Base-by-base conservation (phyloP, 2,113 vertebrate species). In the Apteryx owenii region DNA sequence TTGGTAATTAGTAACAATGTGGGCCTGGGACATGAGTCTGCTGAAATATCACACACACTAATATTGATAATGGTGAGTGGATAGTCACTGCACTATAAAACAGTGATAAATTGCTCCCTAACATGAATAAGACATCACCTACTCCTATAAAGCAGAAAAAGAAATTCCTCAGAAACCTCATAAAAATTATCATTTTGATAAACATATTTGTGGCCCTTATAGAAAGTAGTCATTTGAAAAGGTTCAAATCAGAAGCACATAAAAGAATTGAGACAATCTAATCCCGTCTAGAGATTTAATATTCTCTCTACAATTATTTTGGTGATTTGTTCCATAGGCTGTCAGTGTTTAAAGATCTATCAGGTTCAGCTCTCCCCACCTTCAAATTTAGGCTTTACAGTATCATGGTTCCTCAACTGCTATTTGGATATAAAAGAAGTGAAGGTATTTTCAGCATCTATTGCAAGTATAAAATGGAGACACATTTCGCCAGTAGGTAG, bases 1-100 rank as follows among this genome's bases (percentile, higher is more conserved):
- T 44, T 70, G 50, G 46, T 66, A 95, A 65, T 85, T 80, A 85
- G 13, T 23, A 60, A 86, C 46, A 73, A 80, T 87, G 72, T 3
- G 5, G 5, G 17, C 28, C 22, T 73, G 2, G 42, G 88, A 83
- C 26, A 42, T 51, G 14, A 22, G 66, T 88, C 77, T 66, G 64
- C 33, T 5, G 5, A 95, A 93, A 33, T 16, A 46, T 29, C 17
- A 19, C 14, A 17, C 8, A 38, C 5, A 21, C 40, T 48, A 26
- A 53, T 15, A 70, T 22, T 46, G 6, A 16, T 64, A 28, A 26
- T 10, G 7, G 5, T 42, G 17, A 65, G 9, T 22, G 60, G 6
- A 10, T 36, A 36, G 19, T 5, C n/a, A 54, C 18, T 69, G 48
- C 19, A 72, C 54, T 28, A 12, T 83, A 61, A 58, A 66, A 51